Base-by-base conservation (phyloP, 2,797 vertebrate species). In the Liparis tanakae region DNA sequence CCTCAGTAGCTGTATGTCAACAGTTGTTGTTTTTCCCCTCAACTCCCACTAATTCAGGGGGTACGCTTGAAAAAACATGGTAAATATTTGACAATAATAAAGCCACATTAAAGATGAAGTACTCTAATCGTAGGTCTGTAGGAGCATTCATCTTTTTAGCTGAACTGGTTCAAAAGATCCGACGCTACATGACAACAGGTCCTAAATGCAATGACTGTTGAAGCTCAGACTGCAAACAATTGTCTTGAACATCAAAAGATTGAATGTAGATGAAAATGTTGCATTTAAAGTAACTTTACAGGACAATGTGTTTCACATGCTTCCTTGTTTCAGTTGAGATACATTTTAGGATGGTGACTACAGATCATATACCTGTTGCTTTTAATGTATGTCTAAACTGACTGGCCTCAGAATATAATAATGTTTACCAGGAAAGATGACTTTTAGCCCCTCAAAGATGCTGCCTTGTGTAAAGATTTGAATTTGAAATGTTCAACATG, bases 91-190 rank as follows among this genome's bases (percentile, higher is more conserved):
- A 46, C 62, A 34, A 56, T 76, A 67, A 71, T 76, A 50, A 79
- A 74, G 67, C 67, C 76, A 60, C 85, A 85, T 78, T 78, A 76
- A 81, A 84, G 74, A 67, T 55, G 20, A 79, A 53, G 76, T 71
- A 79, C 74, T 61, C 67, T 78, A 70, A 71, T 53, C 72, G 71
- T 72, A 79, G 73, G 69, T 79, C 72, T 43, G 61, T 50, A 66
- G 60, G 33, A 76, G 60, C 7, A 4, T 70, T 84, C 76, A 80
- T 85, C 71, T 78, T 74, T 55, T n/a, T 62, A 65, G 64, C 62
- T 17, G 15, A 58, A 54, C 36, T 34, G 30, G 36, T 34, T 55
- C 53, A 71, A 72, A 34, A 67, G 58, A 56, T 74, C 68, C 30
- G 55, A 55, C 48, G 74, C 48, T 44, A 46, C 22, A 57, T 15